Percentiles rank a stretch among this genome's conserved stretches.
Conservation (phyloP, 2,113 vertebrate genomes). For the Carassius auratus region DNA sequence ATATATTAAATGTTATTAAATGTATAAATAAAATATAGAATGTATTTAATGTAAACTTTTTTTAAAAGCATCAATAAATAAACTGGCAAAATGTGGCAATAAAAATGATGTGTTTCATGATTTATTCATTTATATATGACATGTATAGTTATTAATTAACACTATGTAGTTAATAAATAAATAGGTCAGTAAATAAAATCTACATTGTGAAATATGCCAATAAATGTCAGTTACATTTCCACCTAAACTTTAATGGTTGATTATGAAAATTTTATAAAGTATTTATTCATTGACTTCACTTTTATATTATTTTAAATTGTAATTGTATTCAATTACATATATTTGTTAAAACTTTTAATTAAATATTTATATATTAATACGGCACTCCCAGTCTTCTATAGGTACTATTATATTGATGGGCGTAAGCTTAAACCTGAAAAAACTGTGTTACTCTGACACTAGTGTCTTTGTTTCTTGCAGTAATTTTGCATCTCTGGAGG, state of each 20-base stretch:
- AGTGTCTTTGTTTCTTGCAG: slow-evolving; percentile 66
- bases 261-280: neutral
- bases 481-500: slow-evolving; percentile 86
- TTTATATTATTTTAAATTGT: neutral
- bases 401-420: neutral
- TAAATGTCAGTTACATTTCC: neutral
- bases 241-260: neutral
- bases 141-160: neutral
- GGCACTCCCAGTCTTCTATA: neutral
- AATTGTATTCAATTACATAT: neutral
- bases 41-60: neutral
- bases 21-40: neutral
- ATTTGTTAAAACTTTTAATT: neutral
- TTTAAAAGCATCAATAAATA: neutral
- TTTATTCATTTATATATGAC: neutral
- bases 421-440: too few relatives aligned
- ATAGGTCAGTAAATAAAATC: too few relatives aligned
- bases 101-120: neutral
- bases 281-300: neutral
- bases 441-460: neutral
- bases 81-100: neutral
- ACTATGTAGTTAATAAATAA: neutral
- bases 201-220: too few relatives aligned
- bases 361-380: neutral
- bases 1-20: neutral